These are phyloP conservation scores for Rosalia funebris DNA, from an alignment of 2,888 invertebrate species.

Conservation along the genomic window DNA sequence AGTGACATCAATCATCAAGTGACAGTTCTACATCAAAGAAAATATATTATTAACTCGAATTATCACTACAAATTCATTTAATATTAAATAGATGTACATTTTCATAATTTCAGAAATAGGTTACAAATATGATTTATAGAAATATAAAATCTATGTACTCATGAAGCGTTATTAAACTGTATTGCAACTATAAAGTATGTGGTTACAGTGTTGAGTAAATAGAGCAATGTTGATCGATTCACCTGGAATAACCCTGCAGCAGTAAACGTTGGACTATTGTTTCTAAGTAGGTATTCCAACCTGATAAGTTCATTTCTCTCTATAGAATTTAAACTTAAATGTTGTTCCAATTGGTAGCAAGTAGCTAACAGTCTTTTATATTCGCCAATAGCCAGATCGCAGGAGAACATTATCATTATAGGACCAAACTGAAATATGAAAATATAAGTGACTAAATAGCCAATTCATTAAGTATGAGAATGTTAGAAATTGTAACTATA, in stretches of 20 bases:
- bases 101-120: no score
- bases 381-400: conserved; percentile 9
- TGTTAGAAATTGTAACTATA: no score
- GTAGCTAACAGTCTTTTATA: conserved; percentile 5
- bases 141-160: no score
- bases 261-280: conserved; percentile 8
- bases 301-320: conserved; percentile 15
- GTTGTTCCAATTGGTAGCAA: conserved; percentile 18
- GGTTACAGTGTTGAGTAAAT: conserved; percentile 5
- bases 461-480: no score
- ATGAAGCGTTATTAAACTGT: conserved; percentile 11
- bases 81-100: no score
- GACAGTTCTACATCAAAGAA: no score
- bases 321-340: no score
- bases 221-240: conserved; percentile 17
- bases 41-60: no score
- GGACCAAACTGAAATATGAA: conserved; percentile 20
- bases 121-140: no score
- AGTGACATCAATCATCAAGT: no score
- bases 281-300: neutral
- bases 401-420: conserved; percentile 11
- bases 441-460: no score
- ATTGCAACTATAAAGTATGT: conserved; percentile 23
- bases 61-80: no score
- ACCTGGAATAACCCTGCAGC: conserved; percentile 14